phyloP scores from a whole-genome alignment of 2,888 invertebrate species.

The Vesta saturnalis region DNA sequence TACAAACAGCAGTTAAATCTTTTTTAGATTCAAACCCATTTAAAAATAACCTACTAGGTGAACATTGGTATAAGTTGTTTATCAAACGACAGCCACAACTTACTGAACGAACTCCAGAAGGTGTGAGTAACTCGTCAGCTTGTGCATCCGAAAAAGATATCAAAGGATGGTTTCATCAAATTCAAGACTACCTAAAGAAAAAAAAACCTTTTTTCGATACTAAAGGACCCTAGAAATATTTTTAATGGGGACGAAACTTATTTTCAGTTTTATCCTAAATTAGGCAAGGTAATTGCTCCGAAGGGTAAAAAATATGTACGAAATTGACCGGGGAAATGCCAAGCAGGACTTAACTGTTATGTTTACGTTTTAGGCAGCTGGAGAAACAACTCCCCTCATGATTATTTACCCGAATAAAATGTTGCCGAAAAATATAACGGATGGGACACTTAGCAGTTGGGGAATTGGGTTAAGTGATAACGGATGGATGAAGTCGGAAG shows the following conservation, averaged over 20 bases:
- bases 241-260: too few species aligned
- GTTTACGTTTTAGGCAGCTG: constrained; percentile 53
- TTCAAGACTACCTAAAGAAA: not conserved
- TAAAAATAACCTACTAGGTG: not conserved
- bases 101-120: too few species aligned
- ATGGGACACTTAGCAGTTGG: too few species aligned
- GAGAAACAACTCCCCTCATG: constrained; percentile 51
- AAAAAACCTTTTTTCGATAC: not conserved
- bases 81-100: not conserved
- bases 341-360: constrained; percentile 54
- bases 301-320: constrained; percentile 38
- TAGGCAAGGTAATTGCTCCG: constrained; percentile 33
- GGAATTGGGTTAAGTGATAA: too few species aligned
- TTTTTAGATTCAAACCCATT: too few species aligned
- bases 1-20: too few species aligned
- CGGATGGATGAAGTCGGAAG: too few species aligned
- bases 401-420: constrained; percentile 55
- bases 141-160: too few species aligned
- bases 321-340: constrained; percentile 45
- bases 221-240: constrained; percentile 51
- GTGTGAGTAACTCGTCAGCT: not conserved
- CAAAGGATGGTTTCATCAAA: too few species aligned
- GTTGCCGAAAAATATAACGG: too few species aligned
- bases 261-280: constrained; percentile 53
- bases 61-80: not conserved